These are phyloP conservation scores for Drosophila pruinosa DNA, from an alignment of 1,140 invertebrate genomes.

Conservation along the genomic window DNA sequence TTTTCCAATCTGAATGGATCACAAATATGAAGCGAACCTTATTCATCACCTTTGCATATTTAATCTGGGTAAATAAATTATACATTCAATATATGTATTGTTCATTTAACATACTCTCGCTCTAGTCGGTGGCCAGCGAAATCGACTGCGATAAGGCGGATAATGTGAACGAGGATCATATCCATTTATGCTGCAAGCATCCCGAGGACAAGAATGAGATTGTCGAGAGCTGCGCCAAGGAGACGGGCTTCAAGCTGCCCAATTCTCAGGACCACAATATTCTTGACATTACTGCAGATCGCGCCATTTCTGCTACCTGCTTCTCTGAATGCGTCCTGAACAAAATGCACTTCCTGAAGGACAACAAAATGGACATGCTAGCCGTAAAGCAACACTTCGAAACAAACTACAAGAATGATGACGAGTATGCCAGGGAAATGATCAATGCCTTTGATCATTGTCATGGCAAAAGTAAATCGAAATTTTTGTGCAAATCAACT, in stretches of 20 bases:
- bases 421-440: conserved; percentile 70
- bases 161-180: conserved; percentile 56
- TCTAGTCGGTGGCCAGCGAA: conserved; percentile 17
- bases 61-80: conserved; percentile 55
- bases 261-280: conserved; percentile 51
- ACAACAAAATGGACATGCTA: conserved; percentile 47
- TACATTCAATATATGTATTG: too few relatives aligned
- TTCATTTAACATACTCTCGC: too few relatives aligned
- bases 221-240: conserved; percentile 55
- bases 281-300: conserved; percentile 61
- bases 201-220: conserved; percentile 67
- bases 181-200: conserved; percentile 70
- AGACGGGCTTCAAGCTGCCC: conserved; percentile 47
- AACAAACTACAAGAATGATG: conserved; percentile 27
- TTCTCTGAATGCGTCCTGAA: conserved; percentile 64
- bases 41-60: conserved; percentile 8
- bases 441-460: conserved; percentile 69
- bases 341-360: conserved; percentile 53
- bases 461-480: conserved; percentile 52
- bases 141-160: conserved; percentile 63
- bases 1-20: neutral
- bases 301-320: conserved; percentile 51
- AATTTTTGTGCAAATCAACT: neutral
- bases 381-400: conserved; percentile 41
- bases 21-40: conserved; percentile 27